Evolutionary conservation across 1,140 invertebrate species (phyloP).

Genomic region (Apis mellifera): DNA sequence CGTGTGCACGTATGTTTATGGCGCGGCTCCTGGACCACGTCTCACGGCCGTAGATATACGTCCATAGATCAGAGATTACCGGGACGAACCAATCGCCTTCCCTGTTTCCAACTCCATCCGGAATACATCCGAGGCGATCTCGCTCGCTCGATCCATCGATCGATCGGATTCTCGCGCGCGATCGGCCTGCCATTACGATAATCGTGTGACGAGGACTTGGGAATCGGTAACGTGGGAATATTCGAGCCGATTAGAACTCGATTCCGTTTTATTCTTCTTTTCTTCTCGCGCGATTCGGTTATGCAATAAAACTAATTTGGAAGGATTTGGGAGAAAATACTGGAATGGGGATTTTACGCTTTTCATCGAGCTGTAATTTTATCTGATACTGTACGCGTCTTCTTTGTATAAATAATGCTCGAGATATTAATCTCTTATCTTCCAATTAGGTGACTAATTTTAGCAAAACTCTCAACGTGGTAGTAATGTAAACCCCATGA

Average conservation of each 20-base stretch:
- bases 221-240: slow-evolving; percentile 44
- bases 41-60: slow-evolving; percentile 42
- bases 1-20: slow-evolving; percentile 19
- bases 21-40: slow-evolving; percentile 10
- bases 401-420: too few species aligned
- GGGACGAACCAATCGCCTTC: slow-evolving; percentile 55
- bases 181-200: slow-evolving; percentile 18
- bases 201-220: slow-evolving; percentile 4
- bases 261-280: not conserved
- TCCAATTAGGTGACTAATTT: too few species aligned
- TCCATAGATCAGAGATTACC: slow-evolving; percentile 63
- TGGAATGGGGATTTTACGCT: too few species aligned
- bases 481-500: too few species aligned
- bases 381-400: too few species aligned
- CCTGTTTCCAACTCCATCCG: slow-evolving; percentile 31
- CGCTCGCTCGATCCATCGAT: not conserved
- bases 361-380: too few species aligned
- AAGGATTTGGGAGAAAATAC: too few species aligned
- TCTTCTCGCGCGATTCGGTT: too few species aligned
- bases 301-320: too few species aligned
- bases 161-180: slow-evolving; percentile 31
- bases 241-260: too few species aligned
- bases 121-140: slow-evolving; percentile 4
- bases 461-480: too few species aligned
- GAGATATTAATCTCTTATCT: too few species aligned